These are phyloP conservation scores for Oscheius onirici DNA, from an alignment of 2,888 invertebrate genomes.

Conservation along the genomic window DNA sequence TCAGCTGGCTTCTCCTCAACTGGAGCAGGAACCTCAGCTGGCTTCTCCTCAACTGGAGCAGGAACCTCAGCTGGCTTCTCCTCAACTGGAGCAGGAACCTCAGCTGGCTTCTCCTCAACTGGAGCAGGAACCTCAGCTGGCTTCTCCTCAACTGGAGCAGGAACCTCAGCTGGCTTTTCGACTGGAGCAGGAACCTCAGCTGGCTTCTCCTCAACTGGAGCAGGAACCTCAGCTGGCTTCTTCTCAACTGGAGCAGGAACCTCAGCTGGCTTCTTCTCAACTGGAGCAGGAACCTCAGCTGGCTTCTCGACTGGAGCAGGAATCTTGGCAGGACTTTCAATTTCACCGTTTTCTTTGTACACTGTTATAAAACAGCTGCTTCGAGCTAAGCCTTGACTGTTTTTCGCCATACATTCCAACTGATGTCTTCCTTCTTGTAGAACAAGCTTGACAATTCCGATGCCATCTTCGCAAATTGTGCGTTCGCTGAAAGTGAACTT, in stretches of 20 bases:
- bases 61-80: not conserved
- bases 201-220: too few species aligned
- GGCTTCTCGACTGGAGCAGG: too few species aligned
- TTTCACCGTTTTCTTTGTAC: not conserved
- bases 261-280: too few species aligned
- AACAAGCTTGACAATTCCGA: conserved; percentile 26
- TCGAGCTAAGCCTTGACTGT: conserved; percentile 14
- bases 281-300: too few species aligned
- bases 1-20: not conserved
- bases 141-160: not conserved
- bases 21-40: not conserved
- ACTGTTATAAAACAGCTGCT: conserved; percentile 18
- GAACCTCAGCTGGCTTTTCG: too few species aligned
- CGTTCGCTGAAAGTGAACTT: not conserved
- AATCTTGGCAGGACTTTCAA: too few species aligned
- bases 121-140: not conserved
- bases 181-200: too few species aligned
- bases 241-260: too few species aligned
- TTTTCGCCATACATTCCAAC: conserved; percentile 31
- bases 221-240: too few species aligned
- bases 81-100: not conserved
- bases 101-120: not conserved
- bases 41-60: not conserved
- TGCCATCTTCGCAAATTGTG: conserved; percentile 32
- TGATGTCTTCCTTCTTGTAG: not conserved